A percentile compares a stretch with the other conserved stretches of the same genome.
Conservation (phyloP, 2,888 invertebrate species). For the Tiphia femorata region DNA sequence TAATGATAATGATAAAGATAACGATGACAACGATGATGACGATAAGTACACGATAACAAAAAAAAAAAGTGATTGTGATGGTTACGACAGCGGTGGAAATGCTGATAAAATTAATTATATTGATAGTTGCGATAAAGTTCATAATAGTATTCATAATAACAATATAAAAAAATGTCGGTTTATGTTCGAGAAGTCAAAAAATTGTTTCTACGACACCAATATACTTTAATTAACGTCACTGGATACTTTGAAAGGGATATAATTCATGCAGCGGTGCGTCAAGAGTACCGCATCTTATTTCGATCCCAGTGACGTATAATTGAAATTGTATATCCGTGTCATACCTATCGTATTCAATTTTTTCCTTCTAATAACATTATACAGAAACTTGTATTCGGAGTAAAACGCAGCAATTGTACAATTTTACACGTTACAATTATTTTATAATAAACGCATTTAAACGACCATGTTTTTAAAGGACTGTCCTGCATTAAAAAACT, state of each 20-base stretch:
- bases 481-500: constrained; percentile 13
- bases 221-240: constrained; percentile 9
- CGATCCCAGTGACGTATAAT: constrained; percentile 16
- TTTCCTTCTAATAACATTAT: neutral
- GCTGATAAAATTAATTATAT: constrained; percentile 1
- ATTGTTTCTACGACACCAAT: constrained; percentile 4
- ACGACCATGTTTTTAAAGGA: constrained; percentile 23
- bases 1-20: constrained; percentile 35
- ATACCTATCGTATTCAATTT: constrained; percentile 2
- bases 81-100: constrained; percentile 24
- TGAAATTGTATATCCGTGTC: constrained; percentile 9
- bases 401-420: constrained; percentile 21
- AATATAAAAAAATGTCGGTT: neutral
- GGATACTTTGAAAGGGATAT: constrained; percentile 18
- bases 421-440: constrained; percentile 21
- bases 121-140: neutral
- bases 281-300: constrained; percentile 44
- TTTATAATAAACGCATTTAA: constrained; percentile 30
- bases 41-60: constrained; percentile 11
- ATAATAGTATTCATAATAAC: neutral
- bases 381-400: neutral
- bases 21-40: constrained; percentile 19
- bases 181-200: neutral
- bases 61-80: constrained; percentile 26
- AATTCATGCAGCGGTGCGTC: constrained; percentile 48